Evolutionary conservation across 1,140 invertebrate species (phyloP).

Genomic region (Macrosteles quadrilineatus): DNA sequence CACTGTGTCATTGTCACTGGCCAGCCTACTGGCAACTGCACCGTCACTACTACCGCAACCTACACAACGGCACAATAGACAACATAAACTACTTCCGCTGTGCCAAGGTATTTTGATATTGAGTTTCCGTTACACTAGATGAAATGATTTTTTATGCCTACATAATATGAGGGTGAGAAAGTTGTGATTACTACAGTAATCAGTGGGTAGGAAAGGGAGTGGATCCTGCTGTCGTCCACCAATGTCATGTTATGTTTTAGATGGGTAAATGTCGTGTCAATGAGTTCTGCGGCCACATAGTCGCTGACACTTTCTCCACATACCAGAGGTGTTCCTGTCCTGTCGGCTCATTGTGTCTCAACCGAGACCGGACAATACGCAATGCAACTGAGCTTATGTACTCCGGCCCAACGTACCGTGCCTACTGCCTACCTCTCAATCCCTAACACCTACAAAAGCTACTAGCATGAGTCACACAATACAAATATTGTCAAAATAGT

Average conservation of each 20-base stretch:
- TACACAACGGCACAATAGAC: conserved; percentile 28
- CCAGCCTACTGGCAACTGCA: conserved; percentile 38
- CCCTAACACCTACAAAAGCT: conserved; percentile 9
- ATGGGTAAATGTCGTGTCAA: conserved; percentile 9
- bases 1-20: conserved; percentile 35
- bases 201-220: no score
- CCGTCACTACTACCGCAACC: conserved; percentile 17
- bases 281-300: conserved; percentile 56
- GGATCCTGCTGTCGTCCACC: no score
- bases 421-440: conserved; percentile 55
- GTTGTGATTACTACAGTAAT: no score
- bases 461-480: no score
- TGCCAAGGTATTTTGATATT: conserved; percentile 33
- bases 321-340: conserved; percentile 66
- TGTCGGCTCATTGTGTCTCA: conserved; percentile 58
- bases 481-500: no score
- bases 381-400: conserved; percentile 60
- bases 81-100: conserved; percentile 32
- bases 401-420: conserved; percentile 56
- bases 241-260: no score
- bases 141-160: no score
- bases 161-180: no score
- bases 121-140: no score
- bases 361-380: conserved; percentile 50
- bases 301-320: conserved; percentile 57